Conservation (phyloP, 2,797 vertebrate species). For the Crocidura indochinensis region DNA sequence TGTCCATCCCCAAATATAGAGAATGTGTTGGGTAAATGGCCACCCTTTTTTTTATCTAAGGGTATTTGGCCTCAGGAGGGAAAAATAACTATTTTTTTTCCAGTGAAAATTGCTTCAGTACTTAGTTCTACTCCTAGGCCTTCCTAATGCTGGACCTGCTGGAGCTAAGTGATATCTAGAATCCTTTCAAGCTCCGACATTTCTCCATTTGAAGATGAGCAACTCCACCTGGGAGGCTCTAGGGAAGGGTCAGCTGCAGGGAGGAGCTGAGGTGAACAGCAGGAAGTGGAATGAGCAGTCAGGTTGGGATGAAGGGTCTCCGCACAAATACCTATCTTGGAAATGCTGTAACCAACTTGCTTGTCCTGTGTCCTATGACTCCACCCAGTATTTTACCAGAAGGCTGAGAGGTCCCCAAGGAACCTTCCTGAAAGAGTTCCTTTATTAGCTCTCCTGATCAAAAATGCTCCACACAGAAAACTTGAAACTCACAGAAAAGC, state of each 20-base stretch:
- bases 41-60: slow-evolving; percentile 37
- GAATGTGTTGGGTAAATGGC: background rate
- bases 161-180: background rate
- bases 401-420: background rate
- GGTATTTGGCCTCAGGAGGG: slow-evolving; percentile 12
- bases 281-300: background rate
- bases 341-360: background rate
- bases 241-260: background rate
- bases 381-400: background rate
- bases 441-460: slow-evolving; percentile 34
- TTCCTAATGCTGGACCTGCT: background rate
- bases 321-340: background rate
- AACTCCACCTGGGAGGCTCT: background rate
- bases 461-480: slow-evolving; percentile 10
- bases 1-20: background rate
- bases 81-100: slow-evolving; percentile 2
- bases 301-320: background rate
- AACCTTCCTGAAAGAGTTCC: background rate
- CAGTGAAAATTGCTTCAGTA: background rate
- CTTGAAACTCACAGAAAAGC: slow-evolving; percentile 14
- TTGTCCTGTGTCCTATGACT: background rate
- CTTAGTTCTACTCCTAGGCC: background rate
- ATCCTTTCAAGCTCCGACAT: background rate
- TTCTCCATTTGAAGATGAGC: background rate
- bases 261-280: background rate